These are phyloP conservation scores for Drosophila kanapiae DNA, from an alignment of 1,140 invertebrate species.

Conservation along the genomic window DNA sequence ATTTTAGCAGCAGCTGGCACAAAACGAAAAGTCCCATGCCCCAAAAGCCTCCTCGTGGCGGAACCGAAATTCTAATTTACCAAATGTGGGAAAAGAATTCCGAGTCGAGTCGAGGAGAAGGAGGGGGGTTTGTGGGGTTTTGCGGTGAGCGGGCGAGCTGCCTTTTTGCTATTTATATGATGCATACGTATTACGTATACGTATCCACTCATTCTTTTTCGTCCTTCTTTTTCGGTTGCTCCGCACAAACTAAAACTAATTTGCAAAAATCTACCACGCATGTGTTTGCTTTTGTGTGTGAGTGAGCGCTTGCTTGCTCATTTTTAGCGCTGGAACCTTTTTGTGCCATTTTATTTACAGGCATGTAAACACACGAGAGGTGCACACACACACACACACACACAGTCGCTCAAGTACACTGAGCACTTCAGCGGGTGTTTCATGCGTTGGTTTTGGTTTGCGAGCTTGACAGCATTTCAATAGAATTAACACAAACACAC, in stretches of 20 bases:
- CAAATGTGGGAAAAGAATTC: constrained; percentile 79
- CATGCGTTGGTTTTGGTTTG: constrained; percentile 77
- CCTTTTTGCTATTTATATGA: constrained; percentile 60
- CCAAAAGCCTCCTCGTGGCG: constrained; percentile 13
- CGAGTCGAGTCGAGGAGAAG: constrained; percentile 45
- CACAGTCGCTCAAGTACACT: constrained; percentile 21
- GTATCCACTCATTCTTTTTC: constrained; percentile 43
- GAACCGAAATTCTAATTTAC: constrained; percentile 72
- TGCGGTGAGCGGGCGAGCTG: constrained; percentile 3
- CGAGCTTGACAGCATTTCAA: constrained; percentile 82
- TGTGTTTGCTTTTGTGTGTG: constrained; percentile 57
- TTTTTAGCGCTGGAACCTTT: constrained; percentile 68
- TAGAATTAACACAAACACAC: constrained; percentile 74
- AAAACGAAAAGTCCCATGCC: constrained; percentile 38
- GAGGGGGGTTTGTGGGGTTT: constrained; percentile 7
- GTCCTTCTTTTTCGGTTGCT: constrained; percentile 25
- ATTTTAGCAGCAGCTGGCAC: constrained; percentile 49
- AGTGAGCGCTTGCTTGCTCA: constrained; percentile 74
- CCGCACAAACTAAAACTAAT: constrained; percentile 78
- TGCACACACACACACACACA: constrained; percentile 20
- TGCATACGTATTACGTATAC: constrained; percentile 48
- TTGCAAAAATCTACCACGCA: constrained; percentile 73
- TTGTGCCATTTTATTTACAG: constrained; percentile 70
- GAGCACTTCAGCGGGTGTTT: constrained; percentile 70
- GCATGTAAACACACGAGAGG: constrained; percentile 71